phyloP scores from a whole-genome alignment of 2,113 vertebrate species.

The Orcinus orca region DNA sequence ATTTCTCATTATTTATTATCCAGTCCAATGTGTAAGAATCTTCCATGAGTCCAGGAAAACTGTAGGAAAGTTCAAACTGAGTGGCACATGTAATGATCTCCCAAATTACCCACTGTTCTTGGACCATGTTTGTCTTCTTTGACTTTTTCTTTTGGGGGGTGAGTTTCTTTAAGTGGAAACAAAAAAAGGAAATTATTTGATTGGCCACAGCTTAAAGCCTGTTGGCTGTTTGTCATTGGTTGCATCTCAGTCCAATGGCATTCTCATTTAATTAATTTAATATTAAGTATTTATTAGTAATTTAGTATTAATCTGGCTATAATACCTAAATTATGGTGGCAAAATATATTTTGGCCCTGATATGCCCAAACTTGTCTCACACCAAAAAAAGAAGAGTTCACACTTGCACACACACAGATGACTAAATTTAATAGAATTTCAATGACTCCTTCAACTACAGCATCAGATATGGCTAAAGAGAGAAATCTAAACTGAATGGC shows the following conservation, averaged over 20 bases:
- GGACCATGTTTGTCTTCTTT: neutral
- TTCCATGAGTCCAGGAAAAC: neutral
- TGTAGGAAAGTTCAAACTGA: neutral
- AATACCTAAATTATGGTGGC: neutral
- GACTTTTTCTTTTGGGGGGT: neutral
- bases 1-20: neutral
- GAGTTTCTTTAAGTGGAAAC: neutral
- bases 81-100: fast-evolving
- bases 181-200: neutral
- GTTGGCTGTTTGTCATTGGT: neutral
- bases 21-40: neutral
- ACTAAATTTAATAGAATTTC: neutral
- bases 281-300: no score
- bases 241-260: neutral
- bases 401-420: neutral
- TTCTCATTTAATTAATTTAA: neutral
- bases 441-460: neutral
- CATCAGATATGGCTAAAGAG: neutral
- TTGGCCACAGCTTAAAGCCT: neutral
- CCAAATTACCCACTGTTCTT: neutral
- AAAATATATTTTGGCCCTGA: neutral
- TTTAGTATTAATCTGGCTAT: neutral
- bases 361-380: fast-evolving
- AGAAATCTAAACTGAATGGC: neutral
- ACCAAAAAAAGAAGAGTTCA: neutral